Conservation (phyloP, 2,113 vertebrate genomes). For the Triplophysa tibetana region DNA sequence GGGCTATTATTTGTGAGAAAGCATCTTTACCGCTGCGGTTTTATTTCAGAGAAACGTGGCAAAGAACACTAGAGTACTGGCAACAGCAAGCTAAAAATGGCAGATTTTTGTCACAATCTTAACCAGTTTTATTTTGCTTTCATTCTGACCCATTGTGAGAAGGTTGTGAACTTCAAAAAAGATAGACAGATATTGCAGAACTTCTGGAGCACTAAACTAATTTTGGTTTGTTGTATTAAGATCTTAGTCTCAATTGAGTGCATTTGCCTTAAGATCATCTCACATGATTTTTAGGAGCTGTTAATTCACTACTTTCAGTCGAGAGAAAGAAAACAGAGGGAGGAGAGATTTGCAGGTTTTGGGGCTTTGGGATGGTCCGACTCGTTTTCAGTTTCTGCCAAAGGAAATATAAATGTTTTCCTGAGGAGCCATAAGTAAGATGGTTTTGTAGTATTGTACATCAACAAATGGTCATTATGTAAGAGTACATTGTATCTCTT, state of each 20-base stretch:
- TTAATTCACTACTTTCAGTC: neutral
- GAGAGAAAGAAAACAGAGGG: no score
- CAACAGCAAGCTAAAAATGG: neutral
- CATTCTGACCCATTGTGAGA: constrained; percentile 16
- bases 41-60: constrained; percentile 65
- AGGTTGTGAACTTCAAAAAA: constrained; percentile 54
- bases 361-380: no score
- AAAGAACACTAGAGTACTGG: neutral
- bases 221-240: constrained; percentile 46
- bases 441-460: no score
- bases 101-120: constrained; percentile 21
- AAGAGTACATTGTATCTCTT: no score
- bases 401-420: no score
- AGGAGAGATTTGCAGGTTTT: no score
- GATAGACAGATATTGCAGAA: constrained; percentile 61
- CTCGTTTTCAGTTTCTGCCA: no score
- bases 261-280: constrained; percentile 59
- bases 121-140: neutral
- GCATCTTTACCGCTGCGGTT: constrained; percentile 67
- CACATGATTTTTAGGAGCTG: constrained; percentile 31
- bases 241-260: constrained; percentile 53
- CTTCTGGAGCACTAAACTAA: constrained; percentile 53
- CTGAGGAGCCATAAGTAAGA: no score
- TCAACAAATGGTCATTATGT: no score
- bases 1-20: constrained; percentile 53